These are phyloP conservation scores for Acrocephalus arundinaceus DNA, from an alignment of 2,113 vertebrate species.

Conservation along the genomic window DNA sequence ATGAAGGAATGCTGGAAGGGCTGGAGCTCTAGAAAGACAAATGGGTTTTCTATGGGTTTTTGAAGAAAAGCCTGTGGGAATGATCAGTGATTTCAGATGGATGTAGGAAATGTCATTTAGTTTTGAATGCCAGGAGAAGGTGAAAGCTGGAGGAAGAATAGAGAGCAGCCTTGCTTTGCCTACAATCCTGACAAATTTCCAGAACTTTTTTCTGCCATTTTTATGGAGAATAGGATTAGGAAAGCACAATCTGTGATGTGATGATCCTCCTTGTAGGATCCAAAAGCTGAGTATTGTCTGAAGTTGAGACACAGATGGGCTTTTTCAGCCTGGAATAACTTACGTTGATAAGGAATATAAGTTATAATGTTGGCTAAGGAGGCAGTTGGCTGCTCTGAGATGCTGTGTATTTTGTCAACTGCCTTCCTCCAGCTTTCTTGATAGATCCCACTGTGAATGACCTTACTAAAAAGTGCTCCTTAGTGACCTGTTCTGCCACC, in stretches of 20 bases:
- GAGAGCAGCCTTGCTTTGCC: not conserved
- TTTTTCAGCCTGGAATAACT: not conserved
- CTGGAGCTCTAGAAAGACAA: not conserved
- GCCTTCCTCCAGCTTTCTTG: not conserved
- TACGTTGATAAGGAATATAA: not conserved
- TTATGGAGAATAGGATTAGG: not conserved
- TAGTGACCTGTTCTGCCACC: not conserved
- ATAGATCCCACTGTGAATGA: not conserved
- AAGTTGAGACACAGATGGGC: not conserved
- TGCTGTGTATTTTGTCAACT: not conserved
- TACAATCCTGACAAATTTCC: not conserved
- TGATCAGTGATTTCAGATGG: not conserved
- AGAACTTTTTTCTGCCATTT: not conserved
- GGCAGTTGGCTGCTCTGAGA: not conserved
- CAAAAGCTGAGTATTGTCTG: not conserved
- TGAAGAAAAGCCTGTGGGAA: not conserved
- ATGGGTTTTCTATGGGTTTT: not conserved
- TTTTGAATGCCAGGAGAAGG: not conserved
- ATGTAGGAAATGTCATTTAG: not conserved
- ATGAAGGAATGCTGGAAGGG: not conserved
- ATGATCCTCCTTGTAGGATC: not conserved
- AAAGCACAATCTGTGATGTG: not conserved
- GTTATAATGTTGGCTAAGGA: not conserved
- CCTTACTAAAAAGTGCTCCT: not conserved
- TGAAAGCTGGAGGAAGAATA: not conserved